These are phyloP conservation scores for Nebria ingens DNA, from an alignment of 1,140 invertebrate genomes.

Conservation along the genomic window DNA sequence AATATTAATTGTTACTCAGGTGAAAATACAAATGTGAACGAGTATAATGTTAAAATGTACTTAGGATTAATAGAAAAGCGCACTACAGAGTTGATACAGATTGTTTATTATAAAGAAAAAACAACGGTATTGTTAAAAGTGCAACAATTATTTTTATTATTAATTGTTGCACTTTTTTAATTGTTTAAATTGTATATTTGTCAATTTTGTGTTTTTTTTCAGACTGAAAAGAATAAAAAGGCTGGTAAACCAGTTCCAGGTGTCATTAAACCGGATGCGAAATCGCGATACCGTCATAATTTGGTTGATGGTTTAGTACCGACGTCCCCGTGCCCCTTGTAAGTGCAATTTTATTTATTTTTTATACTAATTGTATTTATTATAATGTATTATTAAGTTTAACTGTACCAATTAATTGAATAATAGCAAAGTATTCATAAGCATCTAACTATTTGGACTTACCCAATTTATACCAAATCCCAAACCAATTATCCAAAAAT, in stretches of 20 bases:
- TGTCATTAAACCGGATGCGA: neutral
- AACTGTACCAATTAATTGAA: too few relatives aligned
- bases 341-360: neutral
- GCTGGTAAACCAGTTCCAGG: neutral
- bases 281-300: neutral
- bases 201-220: too few relatives aligned
- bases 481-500: too few relatives aligned
- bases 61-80: conserved; percentile 59
- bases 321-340: neutral
- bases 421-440: too few relatives aligned
- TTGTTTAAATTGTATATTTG: neutral
- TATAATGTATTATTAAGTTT: too few relatives aligned
- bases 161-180: neutral
- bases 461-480: too few relatives aligned
- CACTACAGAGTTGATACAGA: conserved; percentile 41
- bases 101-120: conserved; percentile 36
- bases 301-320: neutral
- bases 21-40: conserved; percentile 53
- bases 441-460: too few relatives aligned
- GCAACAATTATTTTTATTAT: too few relatives aligned
- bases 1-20: conserved; percentile 26
- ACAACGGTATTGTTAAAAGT: too few relatives aligned
- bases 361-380: too few relatives aligned
- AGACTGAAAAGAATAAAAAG: neutral
- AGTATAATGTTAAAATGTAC: conserved; percentile 60